Evolutionary conservation across 2,113 vertebrate genomes (phyloP), one percentile per base, ranked within the genome.

Genomic region (Notothenia rossii): DNA sequence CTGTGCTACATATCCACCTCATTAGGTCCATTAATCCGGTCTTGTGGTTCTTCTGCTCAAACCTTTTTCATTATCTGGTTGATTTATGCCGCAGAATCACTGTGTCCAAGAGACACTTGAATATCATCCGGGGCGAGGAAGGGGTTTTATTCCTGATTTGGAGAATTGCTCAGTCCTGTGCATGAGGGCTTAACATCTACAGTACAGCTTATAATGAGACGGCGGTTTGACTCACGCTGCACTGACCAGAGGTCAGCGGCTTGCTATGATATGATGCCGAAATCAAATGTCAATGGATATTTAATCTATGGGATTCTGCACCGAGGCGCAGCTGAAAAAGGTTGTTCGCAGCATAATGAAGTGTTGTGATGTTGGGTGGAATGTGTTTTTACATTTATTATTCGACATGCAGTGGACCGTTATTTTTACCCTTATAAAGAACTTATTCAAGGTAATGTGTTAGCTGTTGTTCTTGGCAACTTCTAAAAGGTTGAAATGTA

Each of bases 261-360:
- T 85, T 33, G 9, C 17, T 53, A 10, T n/a, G 59, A 83, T 82
- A 56, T 79, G 84, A 72, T 85, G 58, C 70, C 15, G 48, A 65
- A 84, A 81, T 84, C 59, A 85, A 89, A 88, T 86, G 87, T 86
- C 86, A 90, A 82, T 84, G 79, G 86, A 59, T 62, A 54, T 88
- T 91, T 85, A 76, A 88, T 82, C 51, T 46, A 63, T 65, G 45
- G 36, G 67, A 72, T 77, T 81, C 36, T 62, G 67, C 69, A 15
- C 36, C 0, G 40, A 77, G 65, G 83, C 81, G 87, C 55, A 69
- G 49, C 58, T 46, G 73, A 71, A 71, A 60, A 78, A 87, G 86
- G 84, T 90, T 60, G n/a, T 12, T 14, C 22, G 0, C 48, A 62
- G 68, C 33, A 50, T 76, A 81, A 82, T 72, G 73, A 82, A 71